phyloP scores from a whole-genome alignment of 2,113 vertebrate species.

The Chamaea fasciata region DNA sequence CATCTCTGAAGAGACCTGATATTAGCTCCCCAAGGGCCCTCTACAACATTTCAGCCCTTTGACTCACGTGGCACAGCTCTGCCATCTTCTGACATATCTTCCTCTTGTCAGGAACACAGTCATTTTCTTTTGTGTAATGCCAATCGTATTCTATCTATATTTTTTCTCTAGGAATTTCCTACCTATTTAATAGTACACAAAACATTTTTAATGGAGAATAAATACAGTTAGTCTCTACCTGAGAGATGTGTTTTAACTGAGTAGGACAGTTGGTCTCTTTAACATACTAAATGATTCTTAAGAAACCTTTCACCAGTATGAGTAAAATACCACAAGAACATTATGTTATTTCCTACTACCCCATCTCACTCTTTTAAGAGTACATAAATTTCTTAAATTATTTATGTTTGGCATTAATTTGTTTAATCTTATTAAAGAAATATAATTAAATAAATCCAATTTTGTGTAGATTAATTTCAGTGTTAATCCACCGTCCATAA shows the following conservation, averaged over 20 bases:
- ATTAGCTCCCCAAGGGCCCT: constrained; percentile 71
- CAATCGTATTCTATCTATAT: neutral
- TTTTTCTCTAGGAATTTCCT: neutral
- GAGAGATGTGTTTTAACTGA: neutral
- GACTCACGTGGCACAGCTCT: constrained; percentile 59
- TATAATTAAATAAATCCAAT: neutral
- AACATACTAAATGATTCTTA: neutral
- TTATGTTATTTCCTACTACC: neutral
- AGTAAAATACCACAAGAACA: neutral
- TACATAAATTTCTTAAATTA: neutral
- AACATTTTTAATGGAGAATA: neutral
- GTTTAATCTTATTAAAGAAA: neutral
- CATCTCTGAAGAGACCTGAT: constrained; percentile 67
- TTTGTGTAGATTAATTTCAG: neutral
- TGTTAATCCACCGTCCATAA: neutral
- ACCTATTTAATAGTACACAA: neutral
- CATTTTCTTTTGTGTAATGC: neutral
- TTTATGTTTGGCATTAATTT: neutral
- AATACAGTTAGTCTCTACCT: neutral
- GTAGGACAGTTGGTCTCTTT: neutral
- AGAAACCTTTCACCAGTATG: neutral
- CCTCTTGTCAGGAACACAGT: constrained; percentile 18
- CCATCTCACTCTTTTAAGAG: neutral
- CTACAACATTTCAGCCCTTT: constrained; percentile 47
- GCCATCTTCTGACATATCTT: constrained; percentile 60